A percentile compares a stretch with the other conserved stretches of the same genome.
Evolutionary conservation across 2,113 vertebrate genomes (phyloP).

Genomic region (Nannobrachium achirus): DNA sequence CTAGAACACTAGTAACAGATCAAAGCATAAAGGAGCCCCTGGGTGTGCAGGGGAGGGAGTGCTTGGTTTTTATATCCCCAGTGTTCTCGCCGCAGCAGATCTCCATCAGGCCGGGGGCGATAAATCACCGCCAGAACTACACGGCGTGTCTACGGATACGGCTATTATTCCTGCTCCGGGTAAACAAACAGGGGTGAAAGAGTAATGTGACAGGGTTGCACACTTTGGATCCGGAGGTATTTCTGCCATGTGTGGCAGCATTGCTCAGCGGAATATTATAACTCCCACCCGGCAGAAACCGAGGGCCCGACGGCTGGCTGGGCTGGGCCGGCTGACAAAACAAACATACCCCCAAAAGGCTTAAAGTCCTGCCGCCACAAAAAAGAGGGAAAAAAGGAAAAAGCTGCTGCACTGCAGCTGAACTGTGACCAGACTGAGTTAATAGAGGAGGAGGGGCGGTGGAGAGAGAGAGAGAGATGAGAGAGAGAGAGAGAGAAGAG

Average conservation of each 20-base stretch:
- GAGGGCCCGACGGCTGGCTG: slow-evolving; percentile 21
- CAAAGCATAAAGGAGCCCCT: slow-evolving; percentile 41
- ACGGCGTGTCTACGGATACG: slow-evolving; percentile 51
- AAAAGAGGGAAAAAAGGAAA: slow-evolving; percentile 1
- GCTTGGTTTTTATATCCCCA: slow-evolving; percentile 63
- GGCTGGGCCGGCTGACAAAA: slow-evolving; percentile 69
- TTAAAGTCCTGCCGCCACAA: slow-evolving; percentile 60
- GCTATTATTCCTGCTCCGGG: slow-evolving; percentile 63
- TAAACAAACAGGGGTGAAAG: slow-evolving; percentile 67
- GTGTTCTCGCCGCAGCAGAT: slow-evolving; percentile 59
- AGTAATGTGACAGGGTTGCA: slow-evolving; percentile 63
- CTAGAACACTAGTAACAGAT: slow-evolving; percentile 39
- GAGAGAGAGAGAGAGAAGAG: slow-evolving; percentile 10
- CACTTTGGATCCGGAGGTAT: slow-evolving; percentile 40
- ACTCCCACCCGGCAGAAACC: slow-evolving; percentile 43
- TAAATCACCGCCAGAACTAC: slow-evolving; percentile 65
- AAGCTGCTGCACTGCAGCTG: slow-evolving; percentile 65
- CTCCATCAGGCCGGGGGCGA: slow-evolving; percentile 44
- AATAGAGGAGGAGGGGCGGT: slow-evolving; percentile 41
- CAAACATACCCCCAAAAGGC: slow-evolving; percentile 68
- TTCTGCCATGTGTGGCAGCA: slow-evolving; percentile 48
- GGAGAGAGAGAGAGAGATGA: no score
- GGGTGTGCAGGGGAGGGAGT: slow-evolving; percentile 48
- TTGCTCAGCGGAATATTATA: slow-evolving; percentile 61
- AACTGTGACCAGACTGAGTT: slow-evolving; percentile 59